Conservation (phyloP, 2,113 vertebrate genomes). For the Polypterus senegalus region DNA sequence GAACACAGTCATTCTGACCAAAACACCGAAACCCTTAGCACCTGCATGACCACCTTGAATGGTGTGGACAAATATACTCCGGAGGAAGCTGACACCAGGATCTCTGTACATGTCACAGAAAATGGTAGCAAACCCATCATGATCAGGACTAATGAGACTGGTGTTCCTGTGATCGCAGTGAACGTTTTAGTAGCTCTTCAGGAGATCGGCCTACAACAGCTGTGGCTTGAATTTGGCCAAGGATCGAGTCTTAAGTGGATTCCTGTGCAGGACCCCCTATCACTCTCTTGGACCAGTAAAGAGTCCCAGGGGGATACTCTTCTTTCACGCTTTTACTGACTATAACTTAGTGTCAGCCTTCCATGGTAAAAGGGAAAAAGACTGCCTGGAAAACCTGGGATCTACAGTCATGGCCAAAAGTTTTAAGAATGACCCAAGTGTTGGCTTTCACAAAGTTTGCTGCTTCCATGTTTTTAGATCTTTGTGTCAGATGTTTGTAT, state of each 20-base stretch:
- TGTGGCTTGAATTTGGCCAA: not conserved
- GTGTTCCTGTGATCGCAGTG: slow-evolving; percentile 2
- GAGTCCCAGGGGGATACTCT: too few relatives aligned
- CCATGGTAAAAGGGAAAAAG: not conserved
- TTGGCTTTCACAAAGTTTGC: too few relatives aligned
- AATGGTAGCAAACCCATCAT: slow-evolving; percentile 4
- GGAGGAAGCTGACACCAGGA: slow-evolving; percentile 3
- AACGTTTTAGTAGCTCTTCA: not conserved
- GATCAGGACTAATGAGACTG: slow-evolving; percentile 5
- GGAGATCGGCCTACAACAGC: not conserved
- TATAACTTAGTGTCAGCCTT: not conserved
- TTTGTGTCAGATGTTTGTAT: too few relatives aligned
- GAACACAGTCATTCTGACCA: not conserved
- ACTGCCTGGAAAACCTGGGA: not conserved
- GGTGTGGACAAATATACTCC: not conserved
- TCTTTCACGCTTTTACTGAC: not conserved
- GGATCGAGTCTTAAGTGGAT: not conserved
- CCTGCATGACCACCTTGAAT: too few relatives aligned
- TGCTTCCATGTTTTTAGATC: too few relatives aligned
- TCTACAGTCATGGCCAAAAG: too few relatives aligned
- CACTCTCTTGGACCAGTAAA: not conserved
- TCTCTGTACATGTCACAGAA: slow-evolving; percentile 1
- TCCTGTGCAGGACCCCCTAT: not conserved
- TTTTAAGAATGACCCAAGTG: too few relatives aligned
- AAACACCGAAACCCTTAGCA: too few relatives aligned